Base-by-base conservation (phyloP, 2,113 vertebrate species). In the Crotophaga sulcirostris region DNA sequence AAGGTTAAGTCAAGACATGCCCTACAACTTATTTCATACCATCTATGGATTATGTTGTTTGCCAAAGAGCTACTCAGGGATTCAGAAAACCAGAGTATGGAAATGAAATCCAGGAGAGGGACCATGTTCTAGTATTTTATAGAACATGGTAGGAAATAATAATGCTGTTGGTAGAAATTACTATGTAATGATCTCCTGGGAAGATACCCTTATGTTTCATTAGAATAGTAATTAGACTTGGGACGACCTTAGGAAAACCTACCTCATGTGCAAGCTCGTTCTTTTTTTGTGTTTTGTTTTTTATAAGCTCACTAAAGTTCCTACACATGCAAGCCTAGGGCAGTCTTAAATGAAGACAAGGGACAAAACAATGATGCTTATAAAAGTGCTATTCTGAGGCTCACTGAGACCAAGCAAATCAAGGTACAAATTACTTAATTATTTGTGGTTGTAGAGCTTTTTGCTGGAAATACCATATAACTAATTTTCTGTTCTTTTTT, bases 161-260 rank as follows among this genome's bases (percentile, higher is more conserved):
- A 95, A 93, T 97, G 96, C 94, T 97, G 97, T 97, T 97, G 97
- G 95, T 97, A 96, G 97, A 96, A 98, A 98, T 98, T 97, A 97
- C 97, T 96, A 92, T 97, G 96, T 97, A 98, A 98, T 97, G 96
- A 97, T 98, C 97, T 97, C 97, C 97, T 96, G 97, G 97, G 97
- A 97, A 97, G 97, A 97, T 97, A 96, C 96, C 97, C 97, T 98
- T 98, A 97, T 96, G 97, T 98, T 98, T 97, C 97, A 98, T 98
- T 98, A 98, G 97, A 98, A 97, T 97, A 97, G 96, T 97, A 98
- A 98, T 98, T 98, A 98, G 97, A 97, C 96, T 96, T 97, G 95
- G 93, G 97, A 96, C 3, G 94, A 96, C 97, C 97, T 97, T 97
- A 97, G 98, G 91, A 95, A 97, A 97, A 97, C 96, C 97, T 97